Percentiles rank a stretch among this genome's conserved stretches.
Evolutionary conservation across 2,888 invertebrate genomes (phyloP).

Genomic region (Acanthoscelides obtectus): DNA sequence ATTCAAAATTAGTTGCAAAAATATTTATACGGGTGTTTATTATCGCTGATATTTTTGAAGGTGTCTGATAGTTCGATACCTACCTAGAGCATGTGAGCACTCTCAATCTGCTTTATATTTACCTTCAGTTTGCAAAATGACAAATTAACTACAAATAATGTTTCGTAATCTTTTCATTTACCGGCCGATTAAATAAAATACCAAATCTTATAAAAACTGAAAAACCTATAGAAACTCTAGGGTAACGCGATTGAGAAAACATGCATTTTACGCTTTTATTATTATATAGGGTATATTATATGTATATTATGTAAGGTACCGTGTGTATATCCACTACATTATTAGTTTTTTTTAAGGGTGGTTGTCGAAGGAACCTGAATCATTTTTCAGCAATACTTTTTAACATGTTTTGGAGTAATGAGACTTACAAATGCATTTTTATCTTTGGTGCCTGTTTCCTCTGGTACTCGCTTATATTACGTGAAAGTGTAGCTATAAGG

Average conservation of each 20-base stretch:
- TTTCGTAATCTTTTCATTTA: too few relatives aligned
- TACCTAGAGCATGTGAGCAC: too few relatives aligned
- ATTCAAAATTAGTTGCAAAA: too few relatives aligned
- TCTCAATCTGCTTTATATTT: too few relatives aligned
- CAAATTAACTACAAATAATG: too few relatives aligned
- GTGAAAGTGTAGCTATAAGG: background rate
- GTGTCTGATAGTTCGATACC: too few relatives aligned
- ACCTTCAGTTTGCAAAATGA: too few relatives aligned
- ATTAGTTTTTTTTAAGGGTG: slow-evolving; percentile 1
- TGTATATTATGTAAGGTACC: background rate
- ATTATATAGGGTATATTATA: background rate
- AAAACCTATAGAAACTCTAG: background rate
- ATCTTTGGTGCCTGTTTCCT: background rate
- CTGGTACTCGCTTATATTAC: background rate
- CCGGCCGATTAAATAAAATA: background rate
- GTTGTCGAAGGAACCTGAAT: background rate
- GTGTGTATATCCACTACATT: background rate
- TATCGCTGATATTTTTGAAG: too few relatives aligned
- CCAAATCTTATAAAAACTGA: background rate
- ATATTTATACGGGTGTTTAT: too few relatives aligned
- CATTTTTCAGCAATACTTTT: background rate
- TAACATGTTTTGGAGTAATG: background rate
- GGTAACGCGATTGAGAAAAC: background rate
- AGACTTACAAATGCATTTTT: background rate
- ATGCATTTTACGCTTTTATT: background rate